Evolutionary conservation across 2,113 vertebrate species (phyloP).

Genomic region (Pseudorasbora parva): DNA sequence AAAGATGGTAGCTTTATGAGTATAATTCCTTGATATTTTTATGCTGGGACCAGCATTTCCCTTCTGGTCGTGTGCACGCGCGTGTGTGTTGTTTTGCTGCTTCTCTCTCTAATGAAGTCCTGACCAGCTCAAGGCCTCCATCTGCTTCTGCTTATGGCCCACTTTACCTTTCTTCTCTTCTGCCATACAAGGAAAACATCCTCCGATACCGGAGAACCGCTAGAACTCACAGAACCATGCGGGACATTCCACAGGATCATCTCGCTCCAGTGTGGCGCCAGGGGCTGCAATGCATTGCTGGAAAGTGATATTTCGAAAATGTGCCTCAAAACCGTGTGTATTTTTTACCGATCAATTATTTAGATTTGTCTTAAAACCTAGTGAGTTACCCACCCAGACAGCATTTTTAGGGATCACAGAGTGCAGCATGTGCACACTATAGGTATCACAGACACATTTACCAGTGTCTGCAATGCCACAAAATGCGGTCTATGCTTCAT

Average conservation of each 20-base stretch:
- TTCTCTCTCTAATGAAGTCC: conserved; percentile 35
- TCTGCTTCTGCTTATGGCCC: conserved; percentile 69
- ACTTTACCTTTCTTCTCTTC: conserved; percentile 59
- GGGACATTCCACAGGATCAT: conserved; percentile 69
- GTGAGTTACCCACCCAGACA: not conserved
- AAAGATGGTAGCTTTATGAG: conserved; percentile 13
- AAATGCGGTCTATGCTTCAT: not conserved
- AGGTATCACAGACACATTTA: not conserved
- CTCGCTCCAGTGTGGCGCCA: conserved; percentile 55
- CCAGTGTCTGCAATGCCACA: not conserved
- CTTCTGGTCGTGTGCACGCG: conserved; percentile 12
- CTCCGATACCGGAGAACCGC: conserved; percentile 54
- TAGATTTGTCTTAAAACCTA: not conserved
- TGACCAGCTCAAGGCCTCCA: conserved; percentile 48
- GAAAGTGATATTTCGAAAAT: not conserved
- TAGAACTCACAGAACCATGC: conserved; percentile 49
- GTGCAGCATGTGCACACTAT: too few species aligned
- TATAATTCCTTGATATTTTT: conserved; percentile 7
- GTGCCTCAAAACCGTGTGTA: not conserved
- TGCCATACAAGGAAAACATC: conserved; percentile 61
- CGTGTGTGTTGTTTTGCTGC: not conserved
- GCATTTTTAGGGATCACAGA: not conserved
- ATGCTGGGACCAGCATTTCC: not conserved
- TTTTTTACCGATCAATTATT: not conserved
- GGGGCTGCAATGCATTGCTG: not conserved